Evolutionary conservation across 2,888 invertebrate genomes (phyloP), one percentile per base, ranked within the genome.

Genomic region (Sepiola atlantica): DNA sequence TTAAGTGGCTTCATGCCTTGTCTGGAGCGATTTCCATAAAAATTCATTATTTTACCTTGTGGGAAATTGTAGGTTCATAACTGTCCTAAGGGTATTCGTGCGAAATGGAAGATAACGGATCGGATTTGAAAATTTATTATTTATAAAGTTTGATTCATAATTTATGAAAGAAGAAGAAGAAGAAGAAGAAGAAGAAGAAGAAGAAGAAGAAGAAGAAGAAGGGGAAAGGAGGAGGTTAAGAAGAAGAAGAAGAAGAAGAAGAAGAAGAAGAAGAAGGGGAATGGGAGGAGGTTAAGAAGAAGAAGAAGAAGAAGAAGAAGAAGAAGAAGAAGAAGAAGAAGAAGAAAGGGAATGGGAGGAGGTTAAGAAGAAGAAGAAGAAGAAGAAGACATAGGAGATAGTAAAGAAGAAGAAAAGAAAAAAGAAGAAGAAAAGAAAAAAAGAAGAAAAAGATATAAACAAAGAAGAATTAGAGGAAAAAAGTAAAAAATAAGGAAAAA

Each of bases 161-260:
- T 45, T 57, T 24, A 57, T 57, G 4, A 54, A 45, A 54, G 54
- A 93, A 24, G 21, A 93, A 55, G n/a, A 55, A 93, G 24, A 92
- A 45, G 21, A 55, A 93, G 54, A 93, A 55, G 21, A n/a, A 45
- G 16, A n/a, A 45, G 35, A 91, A 91, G 91, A 91, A 35, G 35
- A 35, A 91, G 91, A 91, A 35, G 35, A 35, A 91, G 91, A 91
- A 91, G 91, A 91, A 35, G 35, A 35, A 91, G 91, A 91, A 90
- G 90, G 20, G 21, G n/a, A n/a, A n/a, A n/a, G n/a, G n/a, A n/a
- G n/a, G n/a, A n/a, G n/a, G n/a, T n/a, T n/a, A n/a, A n/a, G n/a
- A n/a, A n/a, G n/a, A n/a, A n/a, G n/a, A n/a, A n/a, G n/a, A n/a
- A n/a, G n/a, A n/a, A n/a, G n/a, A n/a, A 91, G 91, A 45, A 92